These are phyloP conservation scores for Aspidapion aeneum DNA, from an alignment of 2,888 invertebrate species.

Conservation along the genomic window DNA sequence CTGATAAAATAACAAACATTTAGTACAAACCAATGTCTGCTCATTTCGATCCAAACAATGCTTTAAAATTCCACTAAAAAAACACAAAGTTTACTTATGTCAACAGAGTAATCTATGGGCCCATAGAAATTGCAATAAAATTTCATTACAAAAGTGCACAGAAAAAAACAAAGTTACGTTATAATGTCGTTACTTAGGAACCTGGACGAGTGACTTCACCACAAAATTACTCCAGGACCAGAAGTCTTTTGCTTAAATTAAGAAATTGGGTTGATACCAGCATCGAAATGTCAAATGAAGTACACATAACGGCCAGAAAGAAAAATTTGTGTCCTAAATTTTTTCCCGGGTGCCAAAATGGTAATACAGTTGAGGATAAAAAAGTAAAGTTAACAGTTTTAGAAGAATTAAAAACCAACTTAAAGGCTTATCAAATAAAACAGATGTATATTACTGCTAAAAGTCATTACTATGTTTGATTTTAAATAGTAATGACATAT, in stretches of 20 bases:
- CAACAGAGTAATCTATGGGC: not conserved
- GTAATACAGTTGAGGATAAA: not conserved
- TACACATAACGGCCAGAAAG: not conserved
- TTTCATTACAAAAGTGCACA: not conserved
- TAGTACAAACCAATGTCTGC: not conserved
- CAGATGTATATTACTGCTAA: not conserved
- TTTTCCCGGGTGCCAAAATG: not conserved
- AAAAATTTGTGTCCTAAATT: not conserved
- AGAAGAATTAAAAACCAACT: not conserved
- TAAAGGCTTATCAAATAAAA: not conserved
- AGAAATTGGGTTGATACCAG: not conserved
- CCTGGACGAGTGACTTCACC: not conserved
- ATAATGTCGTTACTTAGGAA: not conserved
- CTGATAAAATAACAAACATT: not conserved
- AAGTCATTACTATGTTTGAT: not conserved
- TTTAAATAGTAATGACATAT: not conserved
- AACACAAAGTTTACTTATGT: not conserved
- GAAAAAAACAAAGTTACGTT: not conserved
- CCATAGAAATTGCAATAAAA: not conserved
- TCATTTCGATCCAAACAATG: not conserved
- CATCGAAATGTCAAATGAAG: not conserved
- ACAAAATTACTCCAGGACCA: not conserved
- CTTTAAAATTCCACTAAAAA: not conserved
- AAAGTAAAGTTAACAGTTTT: not conserved
- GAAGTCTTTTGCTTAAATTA: not conserved